These are phyloP conservation scores for Characodon lateralis DNA, from an alignment of 2,797 vertebrate genomes.

Conservation along the genomic window DNA sequence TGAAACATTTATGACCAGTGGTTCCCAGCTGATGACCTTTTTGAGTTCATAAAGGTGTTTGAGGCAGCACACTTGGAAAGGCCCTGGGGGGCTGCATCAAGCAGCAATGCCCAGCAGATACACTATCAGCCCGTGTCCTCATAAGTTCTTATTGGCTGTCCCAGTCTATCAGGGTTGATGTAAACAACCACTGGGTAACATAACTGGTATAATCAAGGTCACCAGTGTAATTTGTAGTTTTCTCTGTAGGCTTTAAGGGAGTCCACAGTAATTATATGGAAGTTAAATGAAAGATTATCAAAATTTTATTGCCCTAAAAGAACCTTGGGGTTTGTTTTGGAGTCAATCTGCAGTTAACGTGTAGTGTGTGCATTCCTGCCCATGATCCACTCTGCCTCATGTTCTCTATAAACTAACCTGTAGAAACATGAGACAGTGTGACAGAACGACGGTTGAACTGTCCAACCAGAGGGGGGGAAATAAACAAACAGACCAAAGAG, in stretches of 20 bases:
- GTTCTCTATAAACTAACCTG: not conserved
- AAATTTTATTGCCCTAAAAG: not conserved
- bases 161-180: too few species aligned
- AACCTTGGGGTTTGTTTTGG: not conserved
- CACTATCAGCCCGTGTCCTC: too few species aligned
- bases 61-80: not conserved
- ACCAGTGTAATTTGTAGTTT: not conserved
- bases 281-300: not conserved
- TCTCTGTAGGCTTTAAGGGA: not conserved
- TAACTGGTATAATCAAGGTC: not conserved
- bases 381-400: not conserved
- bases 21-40: not conserved
- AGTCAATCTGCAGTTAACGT: not conserved
- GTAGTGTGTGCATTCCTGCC: not conserved
- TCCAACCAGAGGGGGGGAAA: not conserved
- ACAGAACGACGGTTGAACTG: not conserved
- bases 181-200: not conserved
- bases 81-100: not conserved
- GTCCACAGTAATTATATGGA: not conserved
- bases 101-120: not conserved
- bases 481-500: not conserved
- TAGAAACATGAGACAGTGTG: not conserved
- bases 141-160: too few species aligned
- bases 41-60: not conserved
- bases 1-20: not conserved